Conservation (phyloP, 2,888 invertebrate genomes). For the Dolichopus griseipennis region DNA sequence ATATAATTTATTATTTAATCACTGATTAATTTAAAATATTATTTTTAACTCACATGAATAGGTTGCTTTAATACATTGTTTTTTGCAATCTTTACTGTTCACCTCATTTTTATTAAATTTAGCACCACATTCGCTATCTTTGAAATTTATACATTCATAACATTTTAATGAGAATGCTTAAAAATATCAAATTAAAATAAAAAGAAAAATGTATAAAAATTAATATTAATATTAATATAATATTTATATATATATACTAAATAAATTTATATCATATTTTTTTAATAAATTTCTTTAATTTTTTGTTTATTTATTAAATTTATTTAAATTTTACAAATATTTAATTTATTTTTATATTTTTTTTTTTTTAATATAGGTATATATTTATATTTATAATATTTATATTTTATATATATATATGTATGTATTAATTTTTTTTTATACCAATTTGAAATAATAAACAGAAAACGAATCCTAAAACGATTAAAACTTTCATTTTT, state of each 20-base stretch:
- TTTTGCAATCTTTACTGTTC: not conserved
- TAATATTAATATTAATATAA: not conserved
- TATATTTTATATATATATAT: no score
- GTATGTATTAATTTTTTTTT: not conserved
- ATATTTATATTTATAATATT: no score
- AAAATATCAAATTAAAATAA: not conserved
- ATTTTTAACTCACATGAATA: not conserved
- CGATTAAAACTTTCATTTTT: not conserved
- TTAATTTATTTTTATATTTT: no score
- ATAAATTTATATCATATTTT: no score
- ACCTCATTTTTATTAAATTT: constrained; percentile 1
- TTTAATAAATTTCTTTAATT: no score
- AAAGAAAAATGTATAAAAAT: not conserved
- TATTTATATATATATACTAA: no score
- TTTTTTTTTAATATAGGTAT: no score
- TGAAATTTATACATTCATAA: not conserved
- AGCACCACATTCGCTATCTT: not conserved
- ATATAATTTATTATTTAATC: no score
- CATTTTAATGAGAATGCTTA: not conserved
- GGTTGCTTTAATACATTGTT: not conserved
- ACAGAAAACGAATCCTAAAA: not conserved
- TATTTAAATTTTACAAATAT: no score
- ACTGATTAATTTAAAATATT: no score
- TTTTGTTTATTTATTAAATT: no score
- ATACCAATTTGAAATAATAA: not conserved